Base-by-base conservation (phyloP, 2,113 vertebrate genomes). In the Ophthalmolycus amberensis region DNA sequence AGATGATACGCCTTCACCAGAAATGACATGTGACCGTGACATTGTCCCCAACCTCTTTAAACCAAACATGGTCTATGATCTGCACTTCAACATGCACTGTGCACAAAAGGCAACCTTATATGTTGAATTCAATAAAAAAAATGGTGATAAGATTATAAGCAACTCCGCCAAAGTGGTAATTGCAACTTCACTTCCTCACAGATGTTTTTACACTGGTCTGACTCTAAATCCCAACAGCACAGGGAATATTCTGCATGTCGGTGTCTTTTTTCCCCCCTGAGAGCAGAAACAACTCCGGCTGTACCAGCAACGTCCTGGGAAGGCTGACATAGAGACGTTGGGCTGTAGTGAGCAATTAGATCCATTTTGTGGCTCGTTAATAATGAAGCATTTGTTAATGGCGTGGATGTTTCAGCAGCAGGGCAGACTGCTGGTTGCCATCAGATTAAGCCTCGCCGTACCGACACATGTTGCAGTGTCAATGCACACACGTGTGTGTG, bases 381-480 rank as follows among this genome's bases (percentile, higher is more conserved):
- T 90, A 92, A 89, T 93, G 86, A 84, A 91, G 77, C 84, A 79
- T 79, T 83, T 83, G 75, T 88, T 94, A 91, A 91, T 91, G 85
- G 82, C 56, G 9, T 77, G 48, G 76, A 80, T 79, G 82, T 86
- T 73, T 83, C 70, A 64, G 79, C 81, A 80, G 71, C 58, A 62
- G 50, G 38, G 72, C 56, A 64, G 42, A 52, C 76, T 87, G 76
- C 70, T 73, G 79, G 50, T 75, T 82, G 68, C 68, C 64, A 38
- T 80, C 84, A 82, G 75, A 88, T 84, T 75, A 82, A 82, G 65
- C 46, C 68, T 34, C 22, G 59, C 75, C 64, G 48, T 69, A 34
- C 69, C 25, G 83, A 77, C 87, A 75, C 74, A 75, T 88, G 84
- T 84, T 78, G 48, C 70, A 44, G 40, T 84, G 71, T 87, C 46